phyloP scores from a whole-genome alignment of 35 echinoderm and acorn worm genomes.

The Chiridota heheva region DNA sequence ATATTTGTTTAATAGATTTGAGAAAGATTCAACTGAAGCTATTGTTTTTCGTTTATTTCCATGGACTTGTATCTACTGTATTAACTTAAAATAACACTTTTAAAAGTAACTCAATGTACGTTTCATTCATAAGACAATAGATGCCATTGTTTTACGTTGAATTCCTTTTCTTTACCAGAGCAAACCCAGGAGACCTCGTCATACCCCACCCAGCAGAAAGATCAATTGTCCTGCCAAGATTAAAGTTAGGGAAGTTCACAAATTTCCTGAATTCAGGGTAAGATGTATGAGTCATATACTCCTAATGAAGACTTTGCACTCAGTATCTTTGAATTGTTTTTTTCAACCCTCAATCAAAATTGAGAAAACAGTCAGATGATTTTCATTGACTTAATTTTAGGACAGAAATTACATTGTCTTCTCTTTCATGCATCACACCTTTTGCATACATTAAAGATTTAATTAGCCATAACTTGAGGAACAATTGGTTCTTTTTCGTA shows the following conservation, averaged over 20 bases:
- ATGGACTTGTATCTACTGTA: too few relatives aligned
- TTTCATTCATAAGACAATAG: too few relatives aligned
- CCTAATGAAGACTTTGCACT: too few relatives aligned
- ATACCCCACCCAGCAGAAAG: constrained; percentile 4
- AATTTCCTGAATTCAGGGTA: constrained; percentile 41
- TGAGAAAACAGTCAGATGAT: background rate
- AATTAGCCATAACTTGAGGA: background rate
- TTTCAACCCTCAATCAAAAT: background rate
- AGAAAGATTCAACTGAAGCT: too few relatives aligned
- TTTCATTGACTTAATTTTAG: background rate
- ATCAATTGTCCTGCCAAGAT: constrained; percentile 26
- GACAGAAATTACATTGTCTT: background rate
- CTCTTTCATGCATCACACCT: background rate
- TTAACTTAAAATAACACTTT: too few relatives aligned
- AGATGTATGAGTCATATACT: background rate
- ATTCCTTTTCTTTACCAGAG: constrained; percentile 4
- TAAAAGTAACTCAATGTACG: too few relatives aligned
- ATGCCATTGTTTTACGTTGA: background rate
- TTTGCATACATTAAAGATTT: background rate
- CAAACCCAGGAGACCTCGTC: background rate
- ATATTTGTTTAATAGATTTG: too few relatives aligned
- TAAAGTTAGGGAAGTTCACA: constrained; percentile 37
- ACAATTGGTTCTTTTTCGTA: too few relatives aligned
- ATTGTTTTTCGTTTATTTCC: too few relatives aligned
- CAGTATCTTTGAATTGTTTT: too few relatives aligned